Evolutionary conservation across 2,797 vertebrate species (phyloP), one percentile per base, ranked within the genome.

Genomic region (Cyclopterus lumpus): DNA sequence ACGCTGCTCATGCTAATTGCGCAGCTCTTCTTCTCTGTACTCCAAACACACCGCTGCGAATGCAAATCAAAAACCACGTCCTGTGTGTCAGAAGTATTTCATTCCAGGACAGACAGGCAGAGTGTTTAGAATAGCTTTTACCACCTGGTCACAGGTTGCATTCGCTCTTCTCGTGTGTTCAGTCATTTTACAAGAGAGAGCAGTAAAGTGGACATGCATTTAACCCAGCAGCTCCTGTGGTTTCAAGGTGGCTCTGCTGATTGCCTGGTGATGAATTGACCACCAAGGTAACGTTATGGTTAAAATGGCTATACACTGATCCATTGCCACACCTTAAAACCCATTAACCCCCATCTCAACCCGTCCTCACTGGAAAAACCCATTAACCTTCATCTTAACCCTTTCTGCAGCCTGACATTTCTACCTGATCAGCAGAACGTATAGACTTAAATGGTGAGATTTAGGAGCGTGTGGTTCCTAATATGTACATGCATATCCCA

Each of bases 291-390:
- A 73, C 84, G 80, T 80, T 67, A 82, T 63, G 76, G 82, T 78
- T 71, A 61, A 86, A 82, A 67, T 80, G 81, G 61, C 74, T 72
- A 24, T 24, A 74, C 84, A 67, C 71, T 75, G 84, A 91, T 84
- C 86, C 74, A 68, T 71, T 67, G 86, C 83, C 89, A 86, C 88
- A 81, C 88, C 91, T 89, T 82, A 65, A 87, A 91, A 89, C 66
- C 89, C 91, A 91, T 90, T 90, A 90, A 88, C 89, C 80, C 66
- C 57, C 63, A 76, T 75, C 72, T 88, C 85, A 89, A 89, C 84
- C 67, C 77, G 57, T 73, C 62, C 71, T 59, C 44, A 11, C 72
- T 3, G 20, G 32, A 75, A 85, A 89, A 90, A 79, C 46, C 69
- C 87, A 89, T 90, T 92, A 92, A 91, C 88, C 81, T 66, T 73